Conservation (phyloP, 2,888 invertebrate genomes). For the Lottia scabra region DNA sequence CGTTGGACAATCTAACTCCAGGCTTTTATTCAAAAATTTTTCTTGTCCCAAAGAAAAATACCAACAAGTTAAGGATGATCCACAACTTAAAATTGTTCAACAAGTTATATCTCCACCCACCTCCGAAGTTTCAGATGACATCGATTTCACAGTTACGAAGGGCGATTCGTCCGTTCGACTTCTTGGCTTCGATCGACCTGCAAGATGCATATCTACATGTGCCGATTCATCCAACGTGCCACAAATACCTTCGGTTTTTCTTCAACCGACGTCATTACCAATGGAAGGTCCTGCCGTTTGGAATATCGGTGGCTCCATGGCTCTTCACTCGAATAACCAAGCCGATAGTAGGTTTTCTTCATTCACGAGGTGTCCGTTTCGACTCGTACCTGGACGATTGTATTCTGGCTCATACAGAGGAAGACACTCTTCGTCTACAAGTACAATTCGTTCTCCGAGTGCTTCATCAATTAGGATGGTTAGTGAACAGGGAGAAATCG, state of each 20-base stretch:
- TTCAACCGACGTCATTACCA: background rate
- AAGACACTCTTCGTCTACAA: background rate
- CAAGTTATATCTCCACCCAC: background rate
- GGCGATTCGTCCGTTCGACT: background rate
- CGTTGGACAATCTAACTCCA: background rate
- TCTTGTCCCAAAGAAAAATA: too few species aligned
- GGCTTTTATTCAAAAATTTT: background rate
- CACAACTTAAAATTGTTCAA: background rate
- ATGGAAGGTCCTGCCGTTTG: too few species aligned
- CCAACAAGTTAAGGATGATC: too few species aligned
- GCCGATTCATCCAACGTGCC: background rate
- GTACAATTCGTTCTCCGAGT: background rate
- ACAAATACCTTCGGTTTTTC: constrained; percentile 1
- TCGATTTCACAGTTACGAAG: background rate
- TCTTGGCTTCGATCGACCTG: too few species aligned
- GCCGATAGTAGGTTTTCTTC: background rate
- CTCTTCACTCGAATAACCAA: constrained; percentile 5
- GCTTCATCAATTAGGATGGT: constrained; percentile 8
- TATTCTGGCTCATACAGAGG: background rate
- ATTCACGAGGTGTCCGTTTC: background rate
- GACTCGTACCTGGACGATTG: constrained; percentile 11
- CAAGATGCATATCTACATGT: constrained; percentile 9
- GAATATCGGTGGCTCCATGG: constrained; percentile 12
- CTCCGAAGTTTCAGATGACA: background rate
- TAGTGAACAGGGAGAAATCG: too few species aligned